Evolutionary conservation across 2,888 invertebrate genomes (phyloP), one percentile per base, ranked within the genome.

Genomic region (Gnatocerus cornutus): DNA sequence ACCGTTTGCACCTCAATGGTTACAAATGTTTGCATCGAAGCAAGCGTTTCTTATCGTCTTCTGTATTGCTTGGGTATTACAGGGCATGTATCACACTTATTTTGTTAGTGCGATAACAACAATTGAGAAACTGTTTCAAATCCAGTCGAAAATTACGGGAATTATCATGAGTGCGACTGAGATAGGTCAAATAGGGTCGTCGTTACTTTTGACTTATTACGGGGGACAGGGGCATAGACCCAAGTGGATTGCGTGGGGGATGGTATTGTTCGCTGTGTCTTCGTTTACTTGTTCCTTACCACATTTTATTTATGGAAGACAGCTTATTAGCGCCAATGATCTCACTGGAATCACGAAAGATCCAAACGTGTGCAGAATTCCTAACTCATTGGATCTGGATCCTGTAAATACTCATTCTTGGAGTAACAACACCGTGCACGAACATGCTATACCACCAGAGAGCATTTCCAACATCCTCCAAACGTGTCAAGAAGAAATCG

Each of bases 61-160:
- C 84, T 91, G 95, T 80, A 89, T 94, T 78, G 94, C 95, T 59
- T 95, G 95, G 92, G 93, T 95, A 39, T 86, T 92, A 67, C 92
- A 92, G 85, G 97, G 97, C 71, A 96, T 96, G 94, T 96, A 94
- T 85, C 94, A 94, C 85, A 96, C 97, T 43, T 97, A 97, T 85
- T 96, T 97, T 84, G 96, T 96, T 68, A 95, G 95, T 83, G 95
- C 95, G 75, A 95, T 96, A 80, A 97, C 97, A 66, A 97, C 96
- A 30, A 93, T 97, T 74, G 96, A 97, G 85, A 96, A 96, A 85
- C 87, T 97, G 70, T 97, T 95, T 84, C 93, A 94, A 87, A 93
- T 97, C 71, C 95, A 95, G 84, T 95, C 95, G 67, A 95, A 94
- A 86, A 95, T 95, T 43, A 96, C 95, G 0, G 96, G 96, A 0